Base-by-base conservation (phyloP, 1,140 invertebrate species). In the Zaprionus africanus region DNA sequence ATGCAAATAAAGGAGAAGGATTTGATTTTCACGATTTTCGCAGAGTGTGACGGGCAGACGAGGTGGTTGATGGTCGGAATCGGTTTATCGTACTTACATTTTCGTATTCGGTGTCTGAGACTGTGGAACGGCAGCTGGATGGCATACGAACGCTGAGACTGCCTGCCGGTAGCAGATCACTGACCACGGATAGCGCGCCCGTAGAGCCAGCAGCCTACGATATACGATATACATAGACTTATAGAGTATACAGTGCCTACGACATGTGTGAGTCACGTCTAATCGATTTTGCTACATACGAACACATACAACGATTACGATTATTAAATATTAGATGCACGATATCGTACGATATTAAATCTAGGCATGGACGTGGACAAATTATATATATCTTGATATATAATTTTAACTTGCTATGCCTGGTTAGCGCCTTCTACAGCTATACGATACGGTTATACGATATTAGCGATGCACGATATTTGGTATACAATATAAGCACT, bases 31-130 rank as follows among this genome's bases (percentile, higher is more conserved):
- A 46, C 41, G n/a, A 46, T 46, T 17, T 46, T 46, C 41, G n/a
- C 41, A 17, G n/a, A 17, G n/a, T 17, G 6, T 7, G 41, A 46
- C 41, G 41, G 17, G 2, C 41, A 3, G 19, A n/a, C 17, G 7
- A 5, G 28, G 34, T 36, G n/a, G 22, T 34, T 46, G 7, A 17
- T 54, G 13, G 41, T 68, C 41, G 60, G 69, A 41, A 68, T 57
- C 19, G 46, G 41, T 46, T 46, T 13, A 51, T 51, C 46, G 51
- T 88, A 95, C 96, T 96, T 95, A 97, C 97, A 94, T 96, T 97
- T 93, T 96, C 95, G 91, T 96, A 96, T 94, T 99, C 98, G 90
- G 97, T 98, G 93, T 99, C 98, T 76, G 98, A 98, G 74, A 98
- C 96, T 60, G 98, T 97, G 78, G 97, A 97, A 82, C 97, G 95